phyloP scores from a whole-genome alignment of 2,797 vertebrate species.

The Pseudochirops corinnae region DNA sequence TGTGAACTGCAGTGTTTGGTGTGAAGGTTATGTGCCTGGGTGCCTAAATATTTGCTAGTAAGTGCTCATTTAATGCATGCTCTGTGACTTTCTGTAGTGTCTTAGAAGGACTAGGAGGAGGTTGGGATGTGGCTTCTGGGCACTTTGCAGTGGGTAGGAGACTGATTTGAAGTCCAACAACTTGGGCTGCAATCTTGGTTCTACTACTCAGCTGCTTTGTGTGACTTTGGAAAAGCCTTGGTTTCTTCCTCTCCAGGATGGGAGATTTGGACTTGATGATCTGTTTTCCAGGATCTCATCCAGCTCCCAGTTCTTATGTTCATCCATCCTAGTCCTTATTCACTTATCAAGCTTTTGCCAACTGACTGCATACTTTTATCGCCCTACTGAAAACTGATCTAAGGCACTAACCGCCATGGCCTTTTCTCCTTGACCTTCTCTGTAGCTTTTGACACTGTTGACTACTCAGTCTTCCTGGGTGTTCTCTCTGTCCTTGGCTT shows the following conservation, averaged over 20 bases:
- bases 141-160: not conserved
- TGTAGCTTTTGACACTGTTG: not conserved
- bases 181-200: not conserved
- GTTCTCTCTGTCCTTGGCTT: not conserved
- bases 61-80: not conserved
- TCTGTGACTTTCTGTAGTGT: not conserved
- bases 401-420: not conserved
- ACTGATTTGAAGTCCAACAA: not conserved
- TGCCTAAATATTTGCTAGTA: not conserved
- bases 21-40: not conserved
- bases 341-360: not conserved
- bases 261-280: not conserved
- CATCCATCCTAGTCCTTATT: not conserved
- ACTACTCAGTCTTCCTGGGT: not conserved
- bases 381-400: not conserved
- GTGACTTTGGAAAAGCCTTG: not conserved
- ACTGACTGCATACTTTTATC: not conserved
- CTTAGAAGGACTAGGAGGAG: not conserved
- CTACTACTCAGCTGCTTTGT: not conserved
- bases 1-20: not conserved
- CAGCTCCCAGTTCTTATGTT: not conserved
- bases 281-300: not conserved
- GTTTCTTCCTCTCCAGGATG: not conserved
- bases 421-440: not conserved
- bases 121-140: not conserved